Evolutionary conservation across 1,140 invertebrate species (phyloP), one percentile per base, ranked within the genome.

Genomic region (Hetaerina americana): DNA sequence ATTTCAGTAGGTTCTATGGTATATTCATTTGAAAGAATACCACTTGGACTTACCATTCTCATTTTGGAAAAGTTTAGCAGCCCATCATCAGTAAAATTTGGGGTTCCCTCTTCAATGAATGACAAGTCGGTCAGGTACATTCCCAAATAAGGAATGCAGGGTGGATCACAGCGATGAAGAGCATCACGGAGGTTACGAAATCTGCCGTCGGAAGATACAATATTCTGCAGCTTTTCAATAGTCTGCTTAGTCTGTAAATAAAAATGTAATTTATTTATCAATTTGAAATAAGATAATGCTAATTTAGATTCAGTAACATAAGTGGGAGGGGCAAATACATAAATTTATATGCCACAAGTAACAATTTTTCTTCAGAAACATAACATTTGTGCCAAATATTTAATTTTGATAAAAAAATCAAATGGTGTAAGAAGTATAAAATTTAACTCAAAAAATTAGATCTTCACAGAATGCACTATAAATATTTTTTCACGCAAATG

Each of bases 1-100:
- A n/a, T n/a, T n/a, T n/a, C n/a, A n/a, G n/a, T n/a, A n/a, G n/a
- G n/a, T n/a, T n/a, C n/a, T n/a, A n/a, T n/a, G n/a, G n/a, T n/a
- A n/a, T n/a, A n/a, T n/a, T n/a, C n/a, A n/a, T n/a, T n/a, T n/a
- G n/a, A n/a, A n/a, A n/a, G n/a, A n/a, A n/a, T n/a, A 57, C 69
- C 5, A 67, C 27, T 71, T 71, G 27, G 12, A 76, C 79, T 81
- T 83, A 95, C 94, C 94, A 96, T 96, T 85, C 94, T 85, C 93
- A 97, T 96, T 83, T 97, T 97, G 0, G 94, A 95, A 82, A 96
- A 97, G 79, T 97, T 97, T 25, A 97, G 85, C n/a, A 97, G 84
- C 69, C 90, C 89, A 73, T 96, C 93, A 6, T 94, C 92, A 0
- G 93, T 94, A 78, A 93, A 92, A 78, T 95, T 95, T 5, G 94